These are phyloP conservation scores for Belgica antarctica DNA, from an alignment of 2,888 invertebrate species.

Conservation along the genomic window DNA sequence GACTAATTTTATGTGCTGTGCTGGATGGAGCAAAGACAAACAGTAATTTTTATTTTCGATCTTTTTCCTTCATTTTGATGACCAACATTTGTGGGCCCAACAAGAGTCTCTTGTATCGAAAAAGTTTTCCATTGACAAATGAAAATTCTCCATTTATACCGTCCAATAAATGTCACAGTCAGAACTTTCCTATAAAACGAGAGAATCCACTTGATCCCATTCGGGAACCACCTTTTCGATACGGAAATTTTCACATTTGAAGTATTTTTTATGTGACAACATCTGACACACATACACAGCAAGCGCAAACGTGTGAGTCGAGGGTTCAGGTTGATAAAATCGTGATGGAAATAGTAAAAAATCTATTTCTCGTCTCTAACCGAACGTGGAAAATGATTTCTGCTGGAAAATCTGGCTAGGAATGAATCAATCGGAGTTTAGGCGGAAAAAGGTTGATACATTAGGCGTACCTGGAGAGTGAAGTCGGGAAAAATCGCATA, in stretches of 20 bases:
- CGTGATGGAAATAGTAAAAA: conserved; percentile 37
- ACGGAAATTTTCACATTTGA: neutral
- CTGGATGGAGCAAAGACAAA: conserved; percentile 30
- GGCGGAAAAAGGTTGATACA: too few species aligned
- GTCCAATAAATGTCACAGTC: conserved; percentile 35
- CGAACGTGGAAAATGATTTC: conserved; percentile 19
- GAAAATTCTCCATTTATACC: conserved; percentile 36
- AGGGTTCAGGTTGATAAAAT: conserved; percentile 26
- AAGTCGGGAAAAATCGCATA: too few species aligned
- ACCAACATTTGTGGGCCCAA: neutral
- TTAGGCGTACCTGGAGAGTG: neutral
- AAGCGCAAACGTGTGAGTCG: neutral
- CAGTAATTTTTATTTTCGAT: conserved; percentile 33
- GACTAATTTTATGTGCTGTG: conserved; percentile 37
- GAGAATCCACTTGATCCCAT: neutral
- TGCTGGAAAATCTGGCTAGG: conserved; percentile 19
- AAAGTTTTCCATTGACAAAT: conserved; percentile 25
- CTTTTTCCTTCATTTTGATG: neutral
- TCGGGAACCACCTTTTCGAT: conserved; percentile 1
- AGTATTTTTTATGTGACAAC: neutral
- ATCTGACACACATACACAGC: conserved; percentile 9
- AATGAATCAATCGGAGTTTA: conserved; percentile 1
- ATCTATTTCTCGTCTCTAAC: neutral
- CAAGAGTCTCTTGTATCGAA: neutral
- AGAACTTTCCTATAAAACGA: neutral